phyloP scores from a whole-genome alignment of 2,888 invertebrate genomes.

The Drosophila barbarae region DNA sequence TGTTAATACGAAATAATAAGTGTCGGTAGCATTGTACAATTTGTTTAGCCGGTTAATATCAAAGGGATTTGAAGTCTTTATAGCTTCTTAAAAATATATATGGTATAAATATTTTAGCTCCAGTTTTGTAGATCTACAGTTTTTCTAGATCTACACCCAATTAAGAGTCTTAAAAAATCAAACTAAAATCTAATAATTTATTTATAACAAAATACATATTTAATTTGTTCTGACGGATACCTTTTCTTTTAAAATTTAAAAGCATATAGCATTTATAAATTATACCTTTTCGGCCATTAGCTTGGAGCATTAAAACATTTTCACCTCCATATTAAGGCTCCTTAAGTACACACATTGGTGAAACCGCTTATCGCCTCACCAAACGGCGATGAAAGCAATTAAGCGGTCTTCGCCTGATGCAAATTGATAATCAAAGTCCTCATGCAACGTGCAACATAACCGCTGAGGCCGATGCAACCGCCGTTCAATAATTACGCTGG shows the following conservation, averaged over 20 bases:
- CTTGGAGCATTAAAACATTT: neutral
- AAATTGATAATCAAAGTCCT: constrained; percentile 25
- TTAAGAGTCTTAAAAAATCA: neutral
- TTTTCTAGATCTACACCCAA: neutral
- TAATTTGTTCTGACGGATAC: too few relatives aligned
- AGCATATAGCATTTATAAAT: neutral
- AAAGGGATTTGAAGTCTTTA: too few relatives aligned
- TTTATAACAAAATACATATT: neutral
- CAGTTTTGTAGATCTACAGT: neutral
- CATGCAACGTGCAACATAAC: constrained; percentile 28
- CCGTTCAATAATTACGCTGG: constrained; percentile 36
- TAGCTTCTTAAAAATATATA: too few relatives aligned
- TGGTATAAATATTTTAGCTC: too few relatives aligned
- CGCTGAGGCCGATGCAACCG: constrained; percentile 32
- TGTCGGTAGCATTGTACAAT: neutral
- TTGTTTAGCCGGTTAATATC: neutral
- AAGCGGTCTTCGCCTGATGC: constrained; percentile 9
- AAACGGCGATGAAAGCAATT: neutral
- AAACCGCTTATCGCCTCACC: neutral
- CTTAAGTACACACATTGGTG: neutral
- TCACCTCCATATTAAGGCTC: neutral
- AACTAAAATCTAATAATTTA: neutral
- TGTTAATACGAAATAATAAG: neutral
- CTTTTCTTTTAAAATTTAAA: too few relatives aligned
- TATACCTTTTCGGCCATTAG: neutral